phyloP scores from a whole-genome alignment of 2,797 vertebrate species.

The Limnodromus scolopaceus region DNA sequence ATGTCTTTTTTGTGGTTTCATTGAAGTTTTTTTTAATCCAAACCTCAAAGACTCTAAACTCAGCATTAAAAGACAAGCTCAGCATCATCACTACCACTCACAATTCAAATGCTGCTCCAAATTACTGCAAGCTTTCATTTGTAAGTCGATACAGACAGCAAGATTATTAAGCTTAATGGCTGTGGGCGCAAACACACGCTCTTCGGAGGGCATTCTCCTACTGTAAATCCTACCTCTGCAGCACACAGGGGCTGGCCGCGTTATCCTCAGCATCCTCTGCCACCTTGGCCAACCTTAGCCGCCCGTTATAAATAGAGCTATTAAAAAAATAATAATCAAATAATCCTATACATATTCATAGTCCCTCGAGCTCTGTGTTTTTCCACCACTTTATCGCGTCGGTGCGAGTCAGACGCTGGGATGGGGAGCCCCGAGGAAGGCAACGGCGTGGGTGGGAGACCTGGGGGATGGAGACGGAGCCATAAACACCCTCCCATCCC shows the following conservation, averaged over 20 bases:
- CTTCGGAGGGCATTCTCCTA: slow-evolving; percentile 17
- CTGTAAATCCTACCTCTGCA: not conserved
- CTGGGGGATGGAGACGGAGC: not conserved
- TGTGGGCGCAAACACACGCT: slow-evolving; percentile 24
- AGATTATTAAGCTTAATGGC: slow-evolving; percentile 39
- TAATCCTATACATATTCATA: not conserved
- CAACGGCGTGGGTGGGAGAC: accelerated
- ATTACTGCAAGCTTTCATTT: slow-evolving; percentile 67
- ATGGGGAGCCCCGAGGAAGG: not conserved
- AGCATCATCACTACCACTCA: slow-evolving; percentile 63
- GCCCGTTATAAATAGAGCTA: not conserved
- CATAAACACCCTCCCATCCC: not conserved
- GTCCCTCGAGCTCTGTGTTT: not conserved
- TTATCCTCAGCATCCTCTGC: not conserved
- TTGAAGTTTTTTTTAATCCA: slow-evolving; percentile 72
- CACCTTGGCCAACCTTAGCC: not conserved
- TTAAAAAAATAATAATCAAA: not conserved
- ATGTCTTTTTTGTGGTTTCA: slow-evolving; percentile 76
- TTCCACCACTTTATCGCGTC: not conserved
- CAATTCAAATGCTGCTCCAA: slow-evolving; percentile 67
- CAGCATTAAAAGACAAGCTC: slow-evolving; percentile 70
- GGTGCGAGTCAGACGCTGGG: accelerated
- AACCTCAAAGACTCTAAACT: slow-evolving; percentile 71
- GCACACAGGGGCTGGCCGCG: not conserved
- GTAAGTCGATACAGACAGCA: slow-evolving; percentile 48